Evolutionary conservation across 1,140 invertebrate genomes (phyloP), one percentile per base, ranked within the genome.

Genomic region (Trichonephila clavipes): DNA sequence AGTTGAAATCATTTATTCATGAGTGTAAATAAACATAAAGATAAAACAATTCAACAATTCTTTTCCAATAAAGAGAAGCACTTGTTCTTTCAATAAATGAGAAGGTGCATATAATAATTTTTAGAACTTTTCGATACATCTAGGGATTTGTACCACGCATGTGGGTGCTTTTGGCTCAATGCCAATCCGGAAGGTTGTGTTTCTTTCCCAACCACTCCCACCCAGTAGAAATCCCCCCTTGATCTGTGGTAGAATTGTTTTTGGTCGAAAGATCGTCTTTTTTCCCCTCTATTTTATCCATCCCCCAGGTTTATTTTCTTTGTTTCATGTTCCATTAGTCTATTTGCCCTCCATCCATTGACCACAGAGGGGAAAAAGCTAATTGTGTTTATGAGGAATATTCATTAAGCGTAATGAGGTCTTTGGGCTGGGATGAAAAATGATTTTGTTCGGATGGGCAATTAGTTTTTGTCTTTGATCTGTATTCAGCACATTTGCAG

Each of bases 291-390:
- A 21, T 12, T 64, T 19, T 19, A 64, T 64, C 51, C 51, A 69
- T 69, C 66, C 66, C n/a, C 7, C n/a, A n/a, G 28, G 24, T 34
- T 77, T 77, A 28, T 77, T 77, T 77, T 77, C 66, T 77, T 18
- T 77, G 72, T 40, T 77, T 77, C 72, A 77, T 77, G 72, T 77
- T 77, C 34, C 72, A 77, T 77, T 77, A 77, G 72, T 77, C 72
- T 77, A 40, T 77, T 77, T 77, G 72, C 72, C 24, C 66, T 14
- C n/a, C 1, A 12, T 12, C 66, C 66, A 77, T 6, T 77, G 72
- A 77, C 72, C 72, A 77, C n/a, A 69, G 66, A 69, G 28, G 14
- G 3, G 16, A 19, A 28, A 72, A 14, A 28, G 34, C 72, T 77
- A 77, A 77, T 77, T 77, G 72, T 28, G 72, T 18, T 77, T 77